Conservation (phyloP, 2,797 vertebrate genomes). For the Bucorvus abyssinicus region DNA sequence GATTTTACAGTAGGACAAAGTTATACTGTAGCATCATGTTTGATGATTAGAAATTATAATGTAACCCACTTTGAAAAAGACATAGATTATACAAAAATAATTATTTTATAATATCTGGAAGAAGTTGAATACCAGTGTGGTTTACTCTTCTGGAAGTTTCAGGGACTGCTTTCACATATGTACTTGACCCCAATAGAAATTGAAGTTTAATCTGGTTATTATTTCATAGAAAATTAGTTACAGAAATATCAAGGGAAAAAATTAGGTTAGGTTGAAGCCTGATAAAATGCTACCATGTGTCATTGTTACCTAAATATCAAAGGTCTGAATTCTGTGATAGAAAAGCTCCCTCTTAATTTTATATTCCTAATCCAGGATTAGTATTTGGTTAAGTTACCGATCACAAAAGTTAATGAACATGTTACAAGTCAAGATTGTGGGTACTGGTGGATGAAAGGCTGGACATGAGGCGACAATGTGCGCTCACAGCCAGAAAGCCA, state of each 20-base stretch:
- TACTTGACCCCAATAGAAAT: not conserved
- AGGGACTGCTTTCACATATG: not conserved
- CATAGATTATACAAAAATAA: not conserved
- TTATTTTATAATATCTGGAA: not conserved
- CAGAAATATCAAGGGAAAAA: not conserved
- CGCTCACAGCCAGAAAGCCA: no score
- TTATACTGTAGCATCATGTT: not conserved
- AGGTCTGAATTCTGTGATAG: not conserved
- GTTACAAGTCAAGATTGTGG: not conserved
- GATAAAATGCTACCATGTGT: not conserved
- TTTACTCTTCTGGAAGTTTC: not conserved
- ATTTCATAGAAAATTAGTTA: not conserved
- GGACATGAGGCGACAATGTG: no score
- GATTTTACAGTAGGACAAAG: not conserved
- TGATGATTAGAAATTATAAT: not conserved
- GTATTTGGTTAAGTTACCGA: not conserved
- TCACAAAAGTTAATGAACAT: not conserved
- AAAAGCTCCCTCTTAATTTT: not conserved
- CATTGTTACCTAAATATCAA: not conserved
- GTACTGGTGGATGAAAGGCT: no score
- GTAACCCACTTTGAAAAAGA: not conserved
- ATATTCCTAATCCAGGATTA: not conserved
- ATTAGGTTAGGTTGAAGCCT: not conserved
- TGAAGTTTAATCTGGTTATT: not conserved
- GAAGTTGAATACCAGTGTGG: not conserved